Conservation (phyloP, 2,797 vertebrate species). For the Trichosurus vulpecula region DNA sequence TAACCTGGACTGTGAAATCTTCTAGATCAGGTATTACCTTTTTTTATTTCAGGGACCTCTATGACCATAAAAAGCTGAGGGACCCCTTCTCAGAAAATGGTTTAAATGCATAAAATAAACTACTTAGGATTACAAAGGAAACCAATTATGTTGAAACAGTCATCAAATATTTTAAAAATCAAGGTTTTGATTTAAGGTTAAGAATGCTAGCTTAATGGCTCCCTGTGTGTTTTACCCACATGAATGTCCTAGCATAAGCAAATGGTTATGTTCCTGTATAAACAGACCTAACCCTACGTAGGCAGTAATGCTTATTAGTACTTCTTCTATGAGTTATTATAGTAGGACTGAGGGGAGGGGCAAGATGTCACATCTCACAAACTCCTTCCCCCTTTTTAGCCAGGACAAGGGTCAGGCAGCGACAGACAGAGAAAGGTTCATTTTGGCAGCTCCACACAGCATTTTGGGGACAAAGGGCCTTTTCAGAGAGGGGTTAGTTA, state of each 20-base stretch:
- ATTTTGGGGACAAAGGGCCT: constrained; percentile 1
- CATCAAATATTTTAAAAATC: background rate
- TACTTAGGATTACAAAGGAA: background rate
- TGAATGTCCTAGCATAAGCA: background rate
- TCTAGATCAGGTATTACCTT: background rate
- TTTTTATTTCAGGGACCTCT: background rate
- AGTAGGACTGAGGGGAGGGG: background rate
- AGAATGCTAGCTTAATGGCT: background rate
- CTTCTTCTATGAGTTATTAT: background rate
- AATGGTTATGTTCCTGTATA: background rate
- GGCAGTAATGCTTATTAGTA: background rate
- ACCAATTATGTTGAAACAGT: background rate
- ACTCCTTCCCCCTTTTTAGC: background rate
- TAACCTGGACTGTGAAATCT: background rate
- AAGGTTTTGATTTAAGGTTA: background rate
- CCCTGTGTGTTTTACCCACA: background rate
- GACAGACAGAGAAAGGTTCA: background rate
- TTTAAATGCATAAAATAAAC: background rate
- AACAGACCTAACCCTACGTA: background rate
- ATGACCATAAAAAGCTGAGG: background rate
- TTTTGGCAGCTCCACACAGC: background rate
- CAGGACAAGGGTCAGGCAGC: background rate
- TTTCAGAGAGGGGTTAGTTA: background rate
- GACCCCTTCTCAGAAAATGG: background rate
- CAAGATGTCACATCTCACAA: background rate